Evolutionary conservation across 2,113 vertebrate genomes (phyloP).

Genomic region (Melanocharis versteri): DNA sequence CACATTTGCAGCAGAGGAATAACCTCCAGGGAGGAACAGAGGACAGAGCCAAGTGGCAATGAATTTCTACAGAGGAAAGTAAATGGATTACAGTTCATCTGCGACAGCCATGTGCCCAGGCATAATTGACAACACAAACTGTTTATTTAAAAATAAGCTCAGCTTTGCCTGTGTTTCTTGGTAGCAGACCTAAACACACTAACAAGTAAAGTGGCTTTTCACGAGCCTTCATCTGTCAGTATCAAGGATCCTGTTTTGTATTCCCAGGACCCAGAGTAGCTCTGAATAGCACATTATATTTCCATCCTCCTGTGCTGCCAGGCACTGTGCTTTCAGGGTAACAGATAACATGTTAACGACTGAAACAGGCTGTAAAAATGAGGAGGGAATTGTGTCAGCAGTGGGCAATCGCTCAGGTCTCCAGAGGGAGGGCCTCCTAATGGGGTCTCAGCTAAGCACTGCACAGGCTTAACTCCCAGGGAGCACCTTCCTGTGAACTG

Average conservation of each 20-base stretch:
- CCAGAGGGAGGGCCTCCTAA: not conserved
- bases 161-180: not conserved
- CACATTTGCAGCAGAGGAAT: not conserved
- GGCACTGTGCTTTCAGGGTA: constrained; percentile 4
- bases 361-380: not conserved
- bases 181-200: not conserved
- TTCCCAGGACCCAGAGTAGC: not conserved
- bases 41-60: not conserved
- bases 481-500: not conserved
- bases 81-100: not conserved
- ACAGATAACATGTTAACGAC: not conserved
- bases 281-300: constrained; percentile 38
- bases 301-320: constrained; percentile 19
- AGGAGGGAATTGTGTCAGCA: not conserved
- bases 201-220: constrained; percentile 38
- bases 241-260: not conserved
- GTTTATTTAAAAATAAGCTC: constrained; percentile 32
- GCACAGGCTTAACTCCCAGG: not conserved
- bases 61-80: not conserved
- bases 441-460: not conserved
- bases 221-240: constrained; percentile 9
- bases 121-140: not conserved
- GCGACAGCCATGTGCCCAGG: not conserved
- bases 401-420: not conserved
- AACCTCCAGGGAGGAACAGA: not conserved